Percentiles rank a stretch among this genome's conserved stretches.
phyloP scores from a whole-genome alignment of 2,888 invertebrate genomes.

The Empis stercorea region DNA sequence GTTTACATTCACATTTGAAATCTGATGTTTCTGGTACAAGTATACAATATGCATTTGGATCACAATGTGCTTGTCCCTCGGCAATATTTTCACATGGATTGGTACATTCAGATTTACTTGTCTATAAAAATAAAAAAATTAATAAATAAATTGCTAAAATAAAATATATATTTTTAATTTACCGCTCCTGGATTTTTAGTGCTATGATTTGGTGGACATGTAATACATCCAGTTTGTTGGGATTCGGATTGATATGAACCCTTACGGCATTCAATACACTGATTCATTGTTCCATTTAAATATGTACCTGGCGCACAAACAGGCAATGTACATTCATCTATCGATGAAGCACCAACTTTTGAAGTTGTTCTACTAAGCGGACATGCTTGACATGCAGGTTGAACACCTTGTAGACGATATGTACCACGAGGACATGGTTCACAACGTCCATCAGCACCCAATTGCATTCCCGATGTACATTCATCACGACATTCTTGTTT shows the following conservation, averaged over 20 bases:
- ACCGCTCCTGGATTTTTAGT: constrained; percentile 72
- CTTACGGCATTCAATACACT: constrained; percentile 75
- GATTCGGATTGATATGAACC: constrained; percentile 83
- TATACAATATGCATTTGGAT: constrained; percentile 75
- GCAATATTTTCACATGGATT: constrained; percentile 76
- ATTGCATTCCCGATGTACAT: constrained; percentile 63
- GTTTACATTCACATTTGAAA: constrained; percentile 85
- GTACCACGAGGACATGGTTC: constrained; percentile 85
- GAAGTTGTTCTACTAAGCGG: constrained; percentile 85
- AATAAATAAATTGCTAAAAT: not conserved
- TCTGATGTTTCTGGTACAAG: constrained; percentile 70
- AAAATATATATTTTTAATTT: constrained; percentile 32
- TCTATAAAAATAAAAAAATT: constrained; percentile 38
- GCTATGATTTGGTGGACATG: constrained; percentile 83
- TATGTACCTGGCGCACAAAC: constrained; percentile 74
- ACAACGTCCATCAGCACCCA: constrained; percentile 78
- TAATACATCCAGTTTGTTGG: constrained; percentile 74
- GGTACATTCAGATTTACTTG: constrained; percentile 68
- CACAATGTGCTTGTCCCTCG: constrained; percentile 71
- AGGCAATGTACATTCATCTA: constrained; percentile 86
- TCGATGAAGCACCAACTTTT: constrained; percentile 64
- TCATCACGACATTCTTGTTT: constrained; percentile 81
- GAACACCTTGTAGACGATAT: constrained; percentile 73
- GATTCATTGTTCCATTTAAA: constrained; percentile 73
- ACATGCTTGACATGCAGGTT: constrained; percentile 78